These are phyloP conservation scores for Onychomys arenicola DNA, from an alignment of 2,797 vertebrate genomes.

Conservation along the genomic window DNA sequence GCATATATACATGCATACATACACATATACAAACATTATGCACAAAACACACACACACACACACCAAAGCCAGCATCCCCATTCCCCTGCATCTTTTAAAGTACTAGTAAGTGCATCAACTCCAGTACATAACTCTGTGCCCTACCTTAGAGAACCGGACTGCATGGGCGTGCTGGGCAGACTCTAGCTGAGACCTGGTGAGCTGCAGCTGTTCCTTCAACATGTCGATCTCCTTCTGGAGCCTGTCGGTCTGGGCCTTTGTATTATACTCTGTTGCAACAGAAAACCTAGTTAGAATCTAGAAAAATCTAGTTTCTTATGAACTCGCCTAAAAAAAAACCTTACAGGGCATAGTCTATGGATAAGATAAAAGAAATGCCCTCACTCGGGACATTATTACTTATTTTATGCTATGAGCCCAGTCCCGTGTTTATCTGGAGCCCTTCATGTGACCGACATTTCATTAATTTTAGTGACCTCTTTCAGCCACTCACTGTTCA, in stretches of 20 bases:
- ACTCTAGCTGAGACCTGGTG: conserved; percentile 89
- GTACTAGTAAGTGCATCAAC: background rate
- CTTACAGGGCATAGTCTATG: background rate
- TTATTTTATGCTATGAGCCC: background rate
- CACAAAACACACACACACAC: background rate
- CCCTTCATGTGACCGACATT: background rate
- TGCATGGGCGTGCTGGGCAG: conserved; percentile 90
- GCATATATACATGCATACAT: background rate
- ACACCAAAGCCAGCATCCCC: background rate
- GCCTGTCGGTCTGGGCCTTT: conserved; percentile 88
- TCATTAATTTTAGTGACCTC: background rate
- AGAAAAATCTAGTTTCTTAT: background rate
- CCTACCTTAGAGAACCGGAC: conserved; percentile 91
- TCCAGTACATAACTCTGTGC: fast-evolving
- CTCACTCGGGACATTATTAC: background rate
- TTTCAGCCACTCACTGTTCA: conserved; percentile 32
- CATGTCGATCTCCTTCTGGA: conserved; percentile 91
- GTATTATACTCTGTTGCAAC: conserved; percentile 89
- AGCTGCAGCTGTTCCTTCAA: conserved; percentile 93
- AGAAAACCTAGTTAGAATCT: conserved; percentile 62
- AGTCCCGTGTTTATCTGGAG: background rate
- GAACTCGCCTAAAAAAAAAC: background rate
- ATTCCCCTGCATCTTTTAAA: background rate
- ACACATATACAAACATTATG: background rate
- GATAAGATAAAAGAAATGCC: background rate